Conservation (phyloP, 2,888 invertebrate genomes). For the Thymelicus sylvestris region DNA sequence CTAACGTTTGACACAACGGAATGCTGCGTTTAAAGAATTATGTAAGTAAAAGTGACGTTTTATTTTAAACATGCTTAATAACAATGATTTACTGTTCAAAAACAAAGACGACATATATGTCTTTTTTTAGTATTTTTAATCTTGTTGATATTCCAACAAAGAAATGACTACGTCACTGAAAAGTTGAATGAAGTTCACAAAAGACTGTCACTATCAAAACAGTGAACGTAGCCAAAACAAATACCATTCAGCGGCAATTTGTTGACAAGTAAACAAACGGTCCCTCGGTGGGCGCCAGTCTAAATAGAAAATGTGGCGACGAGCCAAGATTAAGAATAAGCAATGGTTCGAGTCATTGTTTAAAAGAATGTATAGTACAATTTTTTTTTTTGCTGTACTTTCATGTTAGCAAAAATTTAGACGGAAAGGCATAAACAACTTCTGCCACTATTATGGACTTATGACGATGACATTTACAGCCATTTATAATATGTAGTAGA, state of each 20-base stretch:
- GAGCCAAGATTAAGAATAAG: conserved; percentile 22
- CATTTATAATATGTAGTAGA: no score
- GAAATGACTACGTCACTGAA: conserved; percentile 1
- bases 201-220: conserved; percentile 8
- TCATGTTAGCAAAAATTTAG: no score
- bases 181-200: conserved; percentile 23
- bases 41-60: no score
- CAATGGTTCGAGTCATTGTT: not conserved
- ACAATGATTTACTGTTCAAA: not conserved
- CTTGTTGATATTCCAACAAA: not conserved
- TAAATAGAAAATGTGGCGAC: conserved; percentile 30
- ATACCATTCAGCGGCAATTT: conserved; percentile 17
- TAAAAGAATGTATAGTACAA: not conserved
- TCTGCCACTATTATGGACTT: no score
- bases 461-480: no score
- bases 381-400: no score
- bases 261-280: conserved; percentile 33
- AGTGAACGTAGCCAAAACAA: conserved; percentile 24
- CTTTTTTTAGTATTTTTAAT: not conserved
- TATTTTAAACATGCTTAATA: not conserved
- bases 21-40: no score
- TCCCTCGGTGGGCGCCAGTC: conserved; percentile 33
- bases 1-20: no score
- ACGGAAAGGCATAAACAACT: no score
- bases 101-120: not conserved